Percentiles rank a stretch among this genome's conserved stretches.
Evolutionary conservation across 2,888 invertebrate species (phyloP).

Genomic region (Nipponacmea schrenckii): DNA sequence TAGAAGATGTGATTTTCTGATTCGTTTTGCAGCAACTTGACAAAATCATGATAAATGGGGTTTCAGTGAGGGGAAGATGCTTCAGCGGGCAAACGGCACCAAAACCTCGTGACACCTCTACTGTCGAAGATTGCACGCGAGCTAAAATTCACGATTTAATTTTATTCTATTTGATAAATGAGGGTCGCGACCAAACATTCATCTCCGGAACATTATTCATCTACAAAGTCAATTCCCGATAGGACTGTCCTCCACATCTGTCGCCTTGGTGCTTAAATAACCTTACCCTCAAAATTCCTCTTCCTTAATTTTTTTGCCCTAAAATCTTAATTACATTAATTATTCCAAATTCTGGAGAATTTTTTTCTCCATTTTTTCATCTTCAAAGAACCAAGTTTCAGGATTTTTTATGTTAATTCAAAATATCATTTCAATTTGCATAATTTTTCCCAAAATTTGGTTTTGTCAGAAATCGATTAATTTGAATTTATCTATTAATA

Average conservation of each 20-base stretch:
- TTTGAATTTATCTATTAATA: too few species aligned
- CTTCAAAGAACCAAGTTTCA: too few species aligned
- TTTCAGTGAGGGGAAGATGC: slow-evolving; percentile 1
- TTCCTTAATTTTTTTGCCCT: too few species aligned
- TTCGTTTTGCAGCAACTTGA: slow-evolving; percentile 5
- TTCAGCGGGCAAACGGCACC: slow-evolving; percentile 7
- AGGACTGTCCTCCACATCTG: slow-evolving; percentile 3
- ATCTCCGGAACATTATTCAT: slow-evolving; percentile 6
- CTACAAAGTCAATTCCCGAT: slow-evolving; percentile 7
- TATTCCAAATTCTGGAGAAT: too few species aligned
- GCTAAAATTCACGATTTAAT: slow-evolving; percentile 3
- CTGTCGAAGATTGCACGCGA: slow-evolving; percentile 7
- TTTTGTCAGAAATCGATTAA: too few species aligned
- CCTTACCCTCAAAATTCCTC: background rate
- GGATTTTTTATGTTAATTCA: too few species aligned
- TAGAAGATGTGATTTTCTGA: slow-evolving; percentile 7
- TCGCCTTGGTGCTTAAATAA: background rate
- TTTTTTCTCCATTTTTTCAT: too few species aligned
- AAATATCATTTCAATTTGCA: too few species aligned
- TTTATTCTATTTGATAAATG: slow-evolving; percentile 6
- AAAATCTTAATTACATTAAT: too few species aligned
- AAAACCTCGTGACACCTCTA: slow-evolving; percentile 4
- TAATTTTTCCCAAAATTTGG: too few species aligned
- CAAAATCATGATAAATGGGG: slow-evolving; percentile 8
- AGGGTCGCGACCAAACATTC: slow-evolving; percentile 8